Evolutionary conservation across 2,888 invertebrate genomes (phyloP).

Genomic region (Drosophila leonis): DNA sequence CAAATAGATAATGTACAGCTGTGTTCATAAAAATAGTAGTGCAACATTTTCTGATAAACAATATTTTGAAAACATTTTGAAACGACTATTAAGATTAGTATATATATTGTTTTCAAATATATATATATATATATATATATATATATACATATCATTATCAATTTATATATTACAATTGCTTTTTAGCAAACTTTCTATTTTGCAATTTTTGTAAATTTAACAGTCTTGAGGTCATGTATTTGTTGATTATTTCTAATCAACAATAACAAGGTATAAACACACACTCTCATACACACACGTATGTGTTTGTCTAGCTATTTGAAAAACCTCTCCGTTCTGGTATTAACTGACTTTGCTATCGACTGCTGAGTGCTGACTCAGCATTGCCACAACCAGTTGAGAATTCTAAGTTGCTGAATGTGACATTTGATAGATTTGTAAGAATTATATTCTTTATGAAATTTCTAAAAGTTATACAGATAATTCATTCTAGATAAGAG

Average conservation of each 20-base stretch:
- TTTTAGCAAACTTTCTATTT: not conserved
- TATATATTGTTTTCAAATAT: no score
- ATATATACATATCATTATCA: not conserved
- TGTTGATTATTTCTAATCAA: conserved; percentile 8
- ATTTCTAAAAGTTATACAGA: not conserved
- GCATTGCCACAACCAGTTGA: not conserved
- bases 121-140: not conserved
- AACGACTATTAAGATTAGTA: no score
- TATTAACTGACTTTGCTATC: not conserved
- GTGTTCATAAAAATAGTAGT: no score
- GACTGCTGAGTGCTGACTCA: not conserved
- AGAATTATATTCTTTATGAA: not conserved
- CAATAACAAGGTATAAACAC: not conserved
- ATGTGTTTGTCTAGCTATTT: not conserved
- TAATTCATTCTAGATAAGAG: not conserved
- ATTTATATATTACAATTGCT: not conserved
- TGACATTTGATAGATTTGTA: not conserved
- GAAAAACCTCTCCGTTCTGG: not conserved
- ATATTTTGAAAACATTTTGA: no score
- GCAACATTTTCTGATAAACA: no score
- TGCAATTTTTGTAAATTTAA: not conserved
- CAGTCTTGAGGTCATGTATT: not conserved
- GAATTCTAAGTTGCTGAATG: not conserved
- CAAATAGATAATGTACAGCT: not conserved
- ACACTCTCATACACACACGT: not conserved